phyloP scores from a whole-genome alignment of 2,888 invertebrate genomes.

The Thereva nobilitata region DNA sequence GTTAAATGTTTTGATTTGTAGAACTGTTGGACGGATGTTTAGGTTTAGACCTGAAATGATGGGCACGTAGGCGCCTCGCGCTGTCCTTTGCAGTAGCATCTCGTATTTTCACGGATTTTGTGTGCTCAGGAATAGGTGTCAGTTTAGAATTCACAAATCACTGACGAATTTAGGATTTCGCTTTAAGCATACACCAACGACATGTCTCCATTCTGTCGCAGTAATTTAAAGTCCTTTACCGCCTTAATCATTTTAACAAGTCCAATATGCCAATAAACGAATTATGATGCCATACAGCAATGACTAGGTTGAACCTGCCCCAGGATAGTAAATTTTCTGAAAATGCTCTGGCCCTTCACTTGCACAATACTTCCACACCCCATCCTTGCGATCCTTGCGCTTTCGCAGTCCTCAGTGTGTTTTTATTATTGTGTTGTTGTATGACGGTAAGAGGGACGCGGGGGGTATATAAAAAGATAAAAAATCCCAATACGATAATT shows the following conservation, averaged over 20 bases:
- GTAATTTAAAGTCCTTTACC: neutral
- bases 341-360: conserved; percentile 29
- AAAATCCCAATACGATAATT: conserved; percentile 26
- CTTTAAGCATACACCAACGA: neutral
- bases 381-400: conserved; percentile 1
- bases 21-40: conserved; percentile 35
- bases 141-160: conserved; percentile 18
- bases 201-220: neutral
- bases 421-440: no score
- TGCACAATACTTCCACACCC: conserved; percentile 17
- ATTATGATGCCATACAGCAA: conserved; percentile 29
- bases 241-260: conserved; percentile 29
- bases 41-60: conserved; percentile 37
- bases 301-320: conserved; percentile 26
- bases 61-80: conserved; percentile 16
- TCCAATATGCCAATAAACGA: conserved; percentile 35
- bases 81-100: neutral
- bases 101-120: conserved; percentile 3
- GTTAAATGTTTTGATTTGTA: conserved; percentile 41
- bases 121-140: conserved; percentile 21
- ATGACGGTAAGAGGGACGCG: no score
- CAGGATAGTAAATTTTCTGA: conserved; percentile 25
- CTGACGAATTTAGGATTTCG: conserved; percentile 3
- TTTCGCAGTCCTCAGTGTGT: no score
- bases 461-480: conserved; percentile 5